Conservation (phyloP, 2,888 invertebrate genomes). For the Dendrolimus houi region DNA sequence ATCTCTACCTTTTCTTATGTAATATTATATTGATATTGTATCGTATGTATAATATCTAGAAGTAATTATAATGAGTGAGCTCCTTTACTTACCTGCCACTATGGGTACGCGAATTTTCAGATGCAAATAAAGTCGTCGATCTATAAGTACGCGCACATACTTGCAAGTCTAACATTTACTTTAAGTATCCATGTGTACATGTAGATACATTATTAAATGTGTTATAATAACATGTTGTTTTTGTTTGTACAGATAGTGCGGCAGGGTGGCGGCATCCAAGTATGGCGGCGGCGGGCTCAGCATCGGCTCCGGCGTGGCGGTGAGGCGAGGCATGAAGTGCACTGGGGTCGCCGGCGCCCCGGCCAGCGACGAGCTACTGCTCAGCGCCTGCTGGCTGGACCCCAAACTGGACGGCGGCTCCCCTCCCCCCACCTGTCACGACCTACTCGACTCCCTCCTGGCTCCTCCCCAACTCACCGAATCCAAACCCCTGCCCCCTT, state of each 20-base stretch:
- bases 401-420: conserved; percentile 69
- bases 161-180: background rate
- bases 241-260: conserved; percentile 51
- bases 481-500: conserved; percentile 88
- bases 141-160: too few species aligned
- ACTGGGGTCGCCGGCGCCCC: conserved; percentile 58
- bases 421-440: conserved; percentile 68
- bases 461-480: conserved; percentile 84
- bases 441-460: conserved; percentile 83
- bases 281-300: conserved; percentile 68
- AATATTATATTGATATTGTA: too few species aligned
- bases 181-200: conserved; percentile 2
- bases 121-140: too few species aligned
- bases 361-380: conserved; percentile 82
- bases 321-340: conserved; percentile 79
- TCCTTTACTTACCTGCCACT: too few species aligned
- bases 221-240: background rate
- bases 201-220: too few species aligned
- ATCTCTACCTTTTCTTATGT: too few species aligned
- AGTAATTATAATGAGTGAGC: too few species aligned
- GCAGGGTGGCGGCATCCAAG: conserved; percentile 74
- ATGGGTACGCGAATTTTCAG: background rate
- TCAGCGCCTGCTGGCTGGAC: conserved; percentile 84
- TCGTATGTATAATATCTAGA: too few species aligned
- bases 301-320: conserved; percentile 56